These are phyloP conservation scores for Silurus glanis DNA, from an alignment of 2,113 vertebrate genomes.

Conservation along the genomic window DNA sequence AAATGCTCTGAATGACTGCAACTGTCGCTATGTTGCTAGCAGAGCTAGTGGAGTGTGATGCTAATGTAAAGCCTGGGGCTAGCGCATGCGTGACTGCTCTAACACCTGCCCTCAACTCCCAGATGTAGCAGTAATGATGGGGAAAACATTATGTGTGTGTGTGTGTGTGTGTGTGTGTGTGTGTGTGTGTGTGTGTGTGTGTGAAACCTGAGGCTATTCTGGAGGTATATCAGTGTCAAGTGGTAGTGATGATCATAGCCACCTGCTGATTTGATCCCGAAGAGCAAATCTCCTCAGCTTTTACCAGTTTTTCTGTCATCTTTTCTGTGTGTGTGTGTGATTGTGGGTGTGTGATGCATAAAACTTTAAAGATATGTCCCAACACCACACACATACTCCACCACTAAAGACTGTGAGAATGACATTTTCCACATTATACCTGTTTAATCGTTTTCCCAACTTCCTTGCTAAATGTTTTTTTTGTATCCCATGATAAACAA, in stretches of 20 bases:
- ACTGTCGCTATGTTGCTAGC: conserved; percentile 32
- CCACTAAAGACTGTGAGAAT: neutral
- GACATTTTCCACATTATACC: neutral
- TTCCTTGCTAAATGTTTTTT: neutral
- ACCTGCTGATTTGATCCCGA: conserved; percentile 19
- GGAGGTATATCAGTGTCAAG: conserved; percentile 9
- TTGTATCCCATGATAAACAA: neutral
- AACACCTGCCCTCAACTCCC: conserved; percentile 38
- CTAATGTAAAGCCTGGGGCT: conserved; percentile 46
- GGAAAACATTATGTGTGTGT: conserved; percentile 30
- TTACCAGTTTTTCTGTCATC: conserved; percentile 6
- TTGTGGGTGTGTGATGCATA: neutral
- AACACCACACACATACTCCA: neutral
- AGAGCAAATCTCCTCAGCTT: neutral
- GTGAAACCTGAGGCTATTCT: neutral
- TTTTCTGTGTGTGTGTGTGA: neutral
- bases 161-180: conserved; percentile 9
- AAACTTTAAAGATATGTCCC: neutral
- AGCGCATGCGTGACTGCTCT: conserved; percentile 46
- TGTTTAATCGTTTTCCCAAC: neutral
- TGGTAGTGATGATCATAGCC: conserved; percentile 1
- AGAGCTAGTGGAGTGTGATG: conserved; percentile 43
- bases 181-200: neutral
- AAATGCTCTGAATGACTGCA: conserved; percentile 2
- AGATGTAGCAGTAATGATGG: conserved; percentile 42